Percentiles rank a stretch among this genome's conserved stretches.
These are phyloP conservation scores for Leptarthrus brevirostris DNA, from an alignment of 2,888 invertebrate genomes.

Conservation along the genomic window DNA sequence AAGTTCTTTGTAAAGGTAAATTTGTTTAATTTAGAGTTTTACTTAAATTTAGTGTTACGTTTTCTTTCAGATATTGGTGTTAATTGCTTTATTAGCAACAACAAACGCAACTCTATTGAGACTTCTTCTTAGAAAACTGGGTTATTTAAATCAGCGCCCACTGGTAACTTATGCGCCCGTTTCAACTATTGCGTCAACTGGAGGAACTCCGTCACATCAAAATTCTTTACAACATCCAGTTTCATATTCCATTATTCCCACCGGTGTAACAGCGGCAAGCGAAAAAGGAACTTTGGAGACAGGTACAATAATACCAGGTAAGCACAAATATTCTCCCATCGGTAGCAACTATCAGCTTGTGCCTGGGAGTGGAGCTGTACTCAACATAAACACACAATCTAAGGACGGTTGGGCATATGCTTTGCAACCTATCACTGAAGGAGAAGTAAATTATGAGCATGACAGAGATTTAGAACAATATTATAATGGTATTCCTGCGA, in stretches of 20 bases:
- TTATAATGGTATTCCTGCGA: too few species aligned
- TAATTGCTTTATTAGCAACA: background rate
- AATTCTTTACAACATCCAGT: background rate
- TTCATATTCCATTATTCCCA: background rate
- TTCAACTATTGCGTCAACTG: background rate
- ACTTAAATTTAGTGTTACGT: too few species aligned
- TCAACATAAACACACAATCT: conserved; percentile 1
- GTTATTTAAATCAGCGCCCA: background rate
- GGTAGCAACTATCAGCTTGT: background rate
- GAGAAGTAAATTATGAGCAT: background rate
- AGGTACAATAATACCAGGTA: background rate
- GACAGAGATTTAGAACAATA: background rate
- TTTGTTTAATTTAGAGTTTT: too few species aligned
- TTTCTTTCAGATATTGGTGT: background rate
- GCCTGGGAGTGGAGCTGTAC: background rate
- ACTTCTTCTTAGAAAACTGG: background rate
- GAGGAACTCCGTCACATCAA: background rate
- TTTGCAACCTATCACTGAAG: background rate
- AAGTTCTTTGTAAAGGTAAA: too few species aligned
- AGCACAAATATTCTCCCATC: background rate
- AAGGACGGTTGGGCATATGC: conserved; percentile 13
- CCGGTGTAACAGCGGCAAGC: background rate
- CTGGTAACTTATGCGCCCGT: background rate
- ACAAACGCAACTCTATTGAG: background rate
- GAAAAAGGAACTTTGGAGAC: too few species aligned